Base-by-base conservation (phyloP, 2,113 vertebrate species). In the Xiphias gladius region DNA sequence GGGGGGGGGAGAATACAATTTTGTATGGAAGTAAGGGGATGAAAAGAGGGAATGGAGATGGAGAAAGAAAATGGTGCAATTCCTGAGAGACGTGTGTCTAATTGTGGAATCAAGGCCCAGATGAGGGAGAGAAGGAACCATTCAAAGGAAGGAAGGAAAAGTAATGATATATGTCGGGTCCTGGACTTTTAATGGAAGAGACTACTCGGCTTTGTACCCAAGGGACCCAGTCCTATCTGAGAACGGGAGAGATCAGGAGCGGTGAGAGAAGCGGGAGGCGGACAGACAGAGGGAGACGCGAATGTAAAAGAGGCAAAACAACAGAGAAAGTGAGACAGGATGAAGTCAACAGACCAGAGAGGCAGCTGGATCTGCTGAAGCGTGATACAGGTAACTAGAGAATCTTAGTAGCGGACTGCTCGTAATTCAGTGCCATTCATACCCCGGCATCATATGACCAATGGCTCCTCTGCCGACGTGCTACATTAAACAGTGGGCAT, bases 111-210 rank as follows among this genome's bases (percentile, higher is more conserved):
- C 12, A 1, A 39, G 37, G 37, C 8, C 2, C 37, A 39, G 37
- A 39, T 26, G 17, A 65, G 30, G 12, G 14, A 32, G 30, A 61
- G 78, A 68, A 76, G 77, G 76, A n/a, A n/a, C n/a, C n/a, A n/a
- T 54, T 30, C n/a, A 28, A 24, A 24, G 20, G 46, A 48, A 17
- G n/a, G 32, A 67, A 48, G 63, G 12, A 1, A 1, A 17, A 72
- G 66, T 9, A 43, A 75, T 74, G 48, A 59, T 69, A 22, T 37
- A 35, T 30, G 43, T 79, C 64, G 14, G 30, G 58, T 32, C 43
- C 35, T 11, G 52, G 63, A 64, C n/a, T 55, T n/a, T 11, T 58
- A 70, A 68, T 69, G 69, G 70, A 65, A 41, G 10, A 52, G 52
- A 64, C 28, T 26, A 50, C 59, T 30, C 61, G 57, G 35, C 63